A percentile compares a stretch with the other conserved stretches of the same genome.
Evolutionary conservation across 1,140 invertebrate genomes (phyloP).

Genomic region (Drosophila nikananu): DNA sequence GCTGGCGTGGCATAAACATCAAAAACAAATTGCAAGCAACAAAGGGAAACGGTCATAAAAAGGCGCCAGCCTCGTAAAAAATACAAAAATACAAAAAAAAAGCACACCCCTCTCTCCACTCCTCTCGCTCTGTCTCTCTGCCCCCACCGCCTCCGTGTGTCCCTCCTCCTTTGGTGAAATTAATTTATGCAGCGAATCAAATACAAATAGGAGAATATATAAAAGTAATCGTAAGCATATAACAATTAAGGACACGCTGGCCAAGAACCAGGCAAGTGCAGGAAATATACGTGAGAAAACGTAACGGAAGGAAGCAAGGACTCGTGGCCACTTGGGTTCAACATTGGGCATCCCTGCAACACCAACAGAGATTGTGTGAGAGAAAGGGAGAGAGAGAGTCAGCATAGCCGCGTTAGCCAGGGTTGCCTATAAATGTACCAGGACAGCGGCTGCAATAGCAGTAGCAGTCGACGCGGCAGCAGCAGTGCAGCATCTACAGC

Average conservation of each 20-base stretch:
- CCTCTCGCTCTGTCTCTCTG: slow-evolving; percentile 5
- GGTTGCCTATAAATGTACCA: slow-evolving; percentile 85
- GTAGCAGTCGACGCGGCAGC: slow-evolving; percentile 80
- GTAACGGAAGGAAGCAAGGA: not conserved
- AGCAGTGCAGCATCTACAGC: slow-evolving; percentile 60
- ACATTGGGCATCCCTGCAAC: slow-evolving; percentile 1
- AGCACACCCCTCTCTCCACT: not conserved
- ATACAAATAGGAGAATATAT: slow-evolving; percentile 39
- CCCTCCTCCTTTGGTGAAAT: slow-evolving; percentile 20
- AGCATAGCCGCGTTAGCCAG: slow-evolving; percentile 32
- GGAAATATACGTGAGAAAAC: slow-evolving; percentile 1
- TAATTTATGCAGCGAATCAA: slow-evolving; percentile 65
- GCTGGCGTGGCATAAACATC: slow-evolving; percentile 56
- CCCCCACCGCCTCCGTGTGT: not conserved
- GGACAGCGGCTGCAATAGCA: slow-evolving; percentile 84
- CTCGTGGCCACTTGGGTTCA: not conserved
- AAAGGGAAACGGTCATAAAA: slow-evolving; percentile 67
- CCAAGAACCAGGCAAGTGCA: not conserved
- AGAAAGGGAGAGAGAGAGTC: not conserved
- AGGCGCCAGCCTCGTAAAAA: slow-evolving; percentile 70
- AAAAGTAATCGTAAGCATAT: slow-evolving; percentile 21
- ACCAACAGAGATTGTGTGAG: not conserved
- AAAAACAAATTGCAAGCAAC: slow-evolving; percentile 71
- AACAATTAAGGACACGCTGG: slow-evolving; percentile 39
- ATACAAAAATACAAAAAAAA: slow-evolving; percentile 27